These are phyloP conservation scores for Orestias chungarensis DNA, from an alignment of 2,797 vertebrate species.

Conservation along the genomic window DNA sequence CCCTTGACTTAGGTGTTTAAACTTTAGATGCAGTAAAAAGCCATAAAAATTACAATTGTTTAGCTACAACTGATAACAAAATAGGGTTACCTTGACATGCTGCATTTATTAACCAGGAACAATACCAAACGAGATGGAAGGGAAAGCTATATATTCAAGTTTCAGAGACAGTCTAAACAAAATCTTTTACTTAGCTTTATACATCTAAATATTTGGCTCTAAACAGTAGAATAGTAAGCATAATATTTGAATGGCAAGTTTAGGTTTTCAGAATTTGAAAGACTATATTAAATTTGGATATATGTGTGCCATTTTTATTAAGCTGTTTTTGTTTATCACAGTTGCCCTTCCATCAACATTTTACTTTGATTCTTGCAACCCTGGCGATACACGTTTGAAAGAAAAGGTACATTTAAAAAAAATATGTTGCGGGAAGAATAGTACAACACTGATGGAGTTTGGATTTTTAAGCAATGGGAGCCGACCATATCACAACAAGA, in stretches of 20 bases:
- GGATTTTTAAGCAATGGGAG: too few relatives aligned
- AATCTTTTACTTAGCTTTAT: background rate
- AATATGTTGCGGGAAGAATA: too few relatives aligned
- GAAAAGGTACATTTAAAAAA: background rate
- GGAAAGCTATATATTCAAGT: background rate
- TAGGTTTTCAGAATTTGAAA: background rate
- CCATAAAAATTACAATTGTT: background rate
- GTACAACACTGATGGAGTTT: too few relatives aligned
- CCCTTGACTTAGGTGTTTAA: background rate
- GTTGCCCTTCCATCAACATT: background rate
- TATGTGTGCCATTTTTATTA: background rate
- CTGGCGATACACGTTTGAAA: background rate
- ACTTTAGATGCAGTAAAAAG: conserved; percentile 8
- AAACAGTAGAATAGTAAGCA: background rate
- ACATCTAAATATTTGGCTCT: background rate
- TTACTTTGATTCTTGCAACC: background rate
- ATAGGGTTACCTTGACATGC: background rate
- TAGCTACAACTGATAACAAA: conserved; percentile 7
- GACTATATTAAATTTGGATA: background rate
- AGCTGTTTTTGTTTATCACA: background rate
- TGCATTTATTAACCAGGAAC: background rate
- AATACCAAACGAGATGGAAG: background rate
- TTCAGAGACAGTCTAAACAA: background rate
- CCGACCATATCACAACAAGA: too few relatives aligned
- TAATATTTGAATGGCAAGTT: background rate